A percentile compares a stretch with the other conserved stretches of the same genome.
These are phyloP conservation scores for Oreotrochilus melanogaster DNA, from an alignment of 2,113 vertebrate species.

Conservation along the genomic window DNA sequence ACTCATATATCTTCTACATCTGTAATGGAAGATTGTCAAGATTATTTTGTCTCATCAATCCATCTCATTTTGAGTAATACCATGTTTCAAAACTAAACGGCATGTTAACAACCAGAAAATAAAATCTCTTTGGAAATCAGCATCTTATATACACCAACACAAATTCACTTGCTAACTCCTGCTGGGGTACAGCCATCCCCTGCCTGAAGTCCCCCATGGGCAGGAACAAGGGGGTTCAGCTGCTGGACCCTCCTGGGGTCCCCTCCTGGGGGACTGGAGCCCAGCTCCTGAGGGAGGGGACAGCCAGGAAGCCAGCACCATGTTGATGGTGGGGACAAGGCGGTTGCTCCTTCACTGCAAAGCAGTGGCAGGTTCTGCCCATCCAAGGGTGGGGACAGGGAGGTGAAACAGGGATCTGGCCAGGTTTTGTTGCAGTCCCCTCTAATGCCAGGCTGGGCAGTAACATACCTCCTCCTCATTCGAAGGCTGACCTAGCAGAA, in stretches of 20 bases:
- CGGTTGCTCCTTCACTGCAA: fast-evolving
- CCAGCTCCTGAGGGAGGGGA: not conserved
- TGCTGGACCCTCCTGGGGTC: no score
- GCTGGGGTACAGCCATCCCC: not conserved
- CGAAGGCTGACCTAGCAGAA: not conserved
- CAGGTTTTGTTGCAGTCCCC: not conserved
- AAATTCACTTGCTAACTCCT: not conserved
- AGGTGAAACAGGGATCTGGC: fast-evolving
- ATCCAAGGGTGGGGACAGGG: not conserved
- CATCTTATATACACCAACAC: fast-evolving
- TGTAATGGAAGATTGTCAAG: not conserved
- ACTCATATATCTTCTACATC: not conserved
- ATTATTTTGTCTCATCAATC: not conserved
- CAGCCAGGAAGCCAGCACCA: not conserved
- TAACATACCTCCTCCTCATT: not conserved
- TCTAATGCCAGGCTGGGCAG: fast-evolving
- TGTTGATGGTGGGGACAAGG: fast-evolving
- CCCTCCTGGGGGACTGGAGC: not conserved
- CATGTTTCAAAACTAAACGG: not conserved
- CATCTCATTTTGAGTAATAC: slow-evolving; percentile 5
- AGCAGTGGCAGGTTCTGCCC: fast-evolving
- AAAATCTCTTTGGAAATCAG: not conserved
- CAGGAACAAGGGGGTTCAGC: not conserved
- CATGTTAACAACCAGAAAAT: not conserved
- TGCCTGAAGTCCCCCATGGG: not conserved